phyloP scores from a whole-genome alignment of 2,888 invertebrate genomes.

The Epirrhoe tristata region DNA sequence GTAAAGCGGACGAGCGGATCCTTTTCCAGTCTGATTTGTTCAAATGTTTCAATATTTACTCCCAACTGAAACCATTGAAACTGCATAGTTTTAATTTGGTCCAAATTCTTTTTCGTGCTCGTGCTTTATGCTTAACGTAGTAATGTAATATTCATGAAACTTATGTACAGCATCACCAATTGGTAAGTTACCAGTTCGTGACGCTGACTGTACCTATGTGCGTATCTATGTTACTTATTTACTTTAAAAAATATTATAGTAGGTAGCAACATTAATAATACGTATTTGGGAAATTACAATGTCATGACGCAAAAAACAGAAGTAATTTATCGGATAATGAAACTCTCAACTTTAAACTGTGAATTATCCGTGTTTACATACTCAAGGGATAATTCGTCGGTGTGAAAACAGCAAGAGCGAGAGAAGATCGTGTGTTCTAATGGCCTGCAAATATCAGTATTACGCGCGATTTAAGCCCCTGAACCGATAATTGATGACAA shows the following conservation, averaged over 20 bases:
- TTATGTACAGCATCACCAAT: too few species aligned
- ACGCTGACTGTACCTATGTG: too few species aligned
- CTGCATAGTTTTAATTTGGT: constrained; percentile 1
- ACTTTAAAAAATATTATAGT: too few species aligned
- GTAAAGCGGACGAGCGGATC: constrained; percentile 1
- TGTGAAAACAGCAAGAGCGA: constrained; percentile 51
- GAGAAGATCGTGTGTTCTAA: constrained; percentile 61
- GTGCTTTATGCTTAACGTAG: not conserved
- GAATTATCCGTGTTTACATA: constrained; percentile 48
- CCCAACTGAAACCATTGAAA: not conserved
- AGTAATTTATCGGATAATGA: too few species aligned
- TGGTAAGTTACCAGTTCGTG: too few species aligned
- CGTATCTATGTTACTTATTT: too few species aligned
- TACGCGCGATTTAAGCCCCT: constrained; percentile 58
- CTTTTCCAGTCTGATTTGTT: not conserved
- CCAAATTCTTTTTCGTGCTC: not conserved
- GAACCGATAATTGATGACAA: constrained; percentile 60
- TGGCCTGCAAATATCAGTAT: constrained; percentile 69
- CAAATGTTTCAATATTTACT: constrained; percentile 5
- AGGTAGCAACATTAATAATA: too few species aligned
- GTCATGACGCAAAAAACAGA: too few species aligned
- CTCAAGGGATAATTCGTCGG: constrained; percentile 51
- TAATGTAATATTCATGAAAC: not conserved
- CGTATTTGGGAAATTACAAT: too few species aligned
- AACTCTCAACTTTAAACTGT: constrained; percentile 9